Evolutionary conservation across 2,797 vertebrate species (phyloP), one percentile per base, ranked within the genome.

Genomic region (Poecilia wingei): DNA sequence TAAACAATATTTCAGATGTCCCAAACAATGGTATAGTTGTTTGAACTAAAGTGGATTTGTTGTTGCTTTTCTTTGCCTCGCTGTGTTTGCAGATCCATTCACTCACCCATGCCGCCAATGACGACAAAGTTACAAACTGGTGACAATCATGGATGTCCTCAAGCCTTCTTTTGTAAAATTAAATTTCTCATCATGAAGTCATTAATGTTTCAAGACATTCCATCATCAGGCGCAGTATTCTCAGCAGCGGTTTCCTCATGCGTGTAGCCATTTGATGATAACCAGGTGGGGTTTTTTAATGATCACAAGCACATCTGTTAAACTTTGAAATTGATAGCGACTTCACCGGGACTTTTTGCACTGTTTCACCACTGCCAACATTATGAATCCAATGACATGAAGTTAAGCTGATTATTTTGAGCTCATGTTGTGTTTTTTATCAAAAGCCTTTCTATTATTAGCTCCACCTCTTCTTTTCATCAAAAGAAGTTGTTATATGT

Each of bases 401-500:
- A 22, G 36, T 22, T 68, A 1, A 1, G 3, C 64, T 41, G 8
- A 68, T 68, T 12, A 41, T 41, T 68, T 41, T 22, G 9, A 22
- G 45, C 70, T 76, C 20, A 75, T 14, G 28, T 1, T 49, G 5
- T 74, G 43, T 25, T 22, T 57, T 71, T 73, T 49, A 57, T 68
- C 43, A 45, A 66, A 33, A 31, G 41, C 75, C 41, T 16, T 41
- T 59, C 33, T 59, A 59, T 45, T 31, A 61, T n/a, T 64, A 57
- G 22, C 39, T 10, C 47, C 47, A 53, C 31, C 41, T 61, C 36
- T 33, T 76, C 39, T 14, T 22, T 61, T 51, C 22, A 47, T 74
- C 20, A 71, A 66, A 25, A 80, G 51, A 77, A 45, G 18, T 1
- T 59, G 47, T 18, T 68, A 68, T 61, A 53, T 43, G 36, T 69